Conservation (phyloP, 37 sponge, comb jelly and placozoan species). For the Ephydatia muelleri region DNA sequence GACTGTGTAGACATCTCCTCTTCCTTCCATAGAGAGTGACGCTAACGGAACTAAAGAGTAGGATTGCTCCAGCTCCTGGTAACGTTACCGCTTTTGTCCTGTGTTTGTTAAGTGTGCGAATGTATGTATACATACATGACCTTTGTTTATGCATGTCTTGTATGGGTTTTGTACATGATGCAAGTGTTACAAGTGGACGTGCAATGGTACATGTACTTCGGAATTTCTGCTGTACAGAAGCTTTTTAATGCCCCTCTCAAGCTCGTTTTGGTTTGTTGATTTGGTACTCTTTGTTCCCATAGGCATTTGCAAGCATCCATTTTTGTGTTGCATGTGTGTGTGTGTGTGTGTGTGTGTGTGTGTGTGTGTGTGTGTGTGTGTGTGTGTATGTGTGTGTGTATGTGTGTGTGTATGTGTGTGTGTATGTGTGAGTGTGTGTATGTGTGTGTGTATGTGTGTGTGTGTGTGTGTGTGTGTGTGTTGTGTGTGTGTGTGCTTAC, state of each 20-base stretch:
- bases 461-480: conserved; percentile 15
- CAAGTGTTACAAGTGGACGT: no score
- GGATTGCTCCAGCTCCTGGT: not conserved
- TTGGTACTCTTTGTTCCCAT: no score
- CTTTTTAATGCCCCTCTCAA: no score
- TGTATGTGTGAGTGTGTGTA: not conserved
- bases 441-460: conserved; percentile 14
- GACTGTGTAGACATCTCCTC: not conserved
- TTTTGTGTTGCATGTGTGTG: no score
- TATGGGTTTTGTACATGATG: not conserved
- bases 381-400: not conserved
- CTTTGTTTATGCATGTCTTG: not conserved
- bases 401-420: conserved; percentile 14
- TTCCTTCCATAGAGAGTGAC: not conserved
- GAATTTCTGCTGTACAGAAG: no score
- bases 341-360: not conserved
- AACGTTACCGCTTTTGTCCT: no score
- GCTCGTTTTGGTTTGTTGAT: no score
- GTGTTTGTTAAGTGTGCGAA: no score
- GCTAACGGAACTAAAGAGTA: not conserved
- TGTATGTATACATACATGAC: not conserved
- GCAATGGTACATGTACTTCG: no score
- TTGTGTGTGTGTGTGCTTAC: conserved; percentile 13
- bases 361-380: conserved; percentile 18
- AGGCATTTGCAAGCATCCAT: no score